These are phyloP conservation scores for Euphonia xanthogaster DNA, from an alignment of 2,797 vertebrate genomes.

Conservation along the genomic window DNA sequence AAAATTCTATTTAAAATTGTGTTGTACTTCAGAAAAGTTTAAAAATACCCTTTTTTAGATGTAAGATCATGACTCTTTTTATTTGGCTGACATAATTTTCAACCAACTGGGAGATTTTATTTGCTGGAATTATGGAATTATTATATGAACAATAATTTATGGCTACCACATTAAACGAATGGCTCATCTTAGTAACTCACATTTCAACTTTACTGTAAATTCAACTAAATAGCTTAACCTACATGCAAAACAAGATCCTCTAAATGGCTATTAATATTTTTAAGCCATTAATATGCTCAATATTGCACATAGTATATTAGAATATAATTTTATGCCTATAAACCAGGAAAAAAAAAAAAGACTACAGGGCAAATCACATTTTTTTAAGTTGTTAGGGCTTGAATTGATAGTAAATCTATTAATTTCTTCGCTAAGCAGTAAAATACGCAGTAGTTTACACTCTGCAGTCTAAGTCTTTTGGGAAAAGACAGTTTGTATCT, in stretches of 20 bases:
- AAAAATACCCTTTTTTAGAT: not conserved
- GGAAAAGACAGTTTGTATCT: constrained; percentile 30
- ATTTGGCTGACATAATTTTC: not conserved
- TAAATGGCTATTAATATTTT: not conserved
- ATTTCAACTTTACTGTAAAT: not conserved
- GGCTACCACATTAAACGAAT: not conserved
- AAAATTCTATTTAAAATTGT: not conserved
- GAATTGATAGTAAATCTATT: not conserved
- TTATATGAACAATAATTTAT: not conserved
- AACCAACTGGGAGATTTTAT: not conserved
- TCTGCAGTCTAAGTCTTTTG: not conserved
- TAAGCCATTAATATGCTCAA: not conserved
- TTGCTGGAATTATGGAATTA: not conserved
- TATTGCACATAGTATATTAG: not conserved
- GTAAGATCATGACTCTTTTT: not conserved
- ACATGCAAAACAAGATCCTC: not conserved
- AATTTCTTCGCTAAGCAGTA: not conserved
- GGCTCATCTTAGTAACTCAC: not conserved
- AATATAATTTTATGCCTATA: not conserved
- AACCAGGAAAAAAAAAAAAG: not conserved
- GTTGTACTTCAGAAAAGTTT: not conserved
- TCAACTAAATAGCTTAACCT: not conserved
- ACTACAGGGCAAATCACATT: not conserved
- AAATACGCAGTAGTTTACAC: constrained; percentile 5
- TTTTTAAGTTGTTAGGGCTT: not conserved